phyloP scores from a whole-genome alignment of 2,113 vertebrate genomes.

The Todiramphus saurophagus region DNA sequence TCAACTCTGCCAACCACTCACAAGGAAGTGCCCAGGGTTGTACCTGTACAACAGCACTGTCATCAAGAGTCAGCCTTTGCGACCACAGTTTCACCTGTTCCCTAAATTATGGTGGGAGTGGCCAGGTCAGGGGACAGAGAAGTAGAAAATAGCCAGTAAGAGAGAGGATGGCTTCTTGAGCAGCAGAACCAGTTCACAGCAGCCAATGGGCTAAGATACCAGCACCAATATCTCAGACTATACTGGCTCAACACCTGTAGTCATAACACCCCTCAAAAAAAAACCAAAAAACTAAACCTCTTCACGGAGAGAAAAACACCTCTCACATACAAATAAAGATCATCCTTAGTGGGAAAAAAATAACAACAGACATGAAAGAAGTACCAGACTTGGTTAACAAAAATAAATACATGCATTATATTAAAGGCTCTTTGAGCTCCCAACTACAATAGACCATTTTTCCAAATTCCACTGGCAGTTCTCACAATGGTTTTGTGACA shows the following conservation, averaged over 20 bases:
- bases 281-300: too few relatives aligned
- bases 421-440: not conserved
- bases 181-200: not conserved
- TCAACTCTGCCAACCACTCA: not conserved
- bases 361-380: not conserved
- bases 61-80: not conserved
- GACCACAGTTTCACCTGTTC: not conserved
- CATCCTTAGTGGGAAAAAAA: not conserved
- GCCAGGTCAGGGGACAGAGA: accelerated
- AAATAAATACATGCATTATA: accelerated
- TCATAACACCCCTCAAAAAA: not conserved
- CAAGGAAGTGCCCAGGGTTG: not conserved
- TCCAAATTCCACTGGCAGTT: not conserved
- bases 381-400: not conserved
- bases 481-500: not conserved
- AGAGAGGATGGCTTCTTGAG: not conserved
- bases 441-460: not conserved
- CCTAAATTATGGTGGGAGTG: not conserved
- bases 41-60: not conserved
- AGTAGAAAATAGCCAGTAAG: not conserved
- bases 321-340: not conserved
- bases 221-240: not conserved
- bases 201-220: not conserved
- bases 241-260: too few relatives aligned
- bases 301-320: accelerated